Evolutionary conservation across 2,888 invertebrate species (phyloP), one percentile per base, ranked within the genome.

Genomic region (Elmis aenea): DNA sequence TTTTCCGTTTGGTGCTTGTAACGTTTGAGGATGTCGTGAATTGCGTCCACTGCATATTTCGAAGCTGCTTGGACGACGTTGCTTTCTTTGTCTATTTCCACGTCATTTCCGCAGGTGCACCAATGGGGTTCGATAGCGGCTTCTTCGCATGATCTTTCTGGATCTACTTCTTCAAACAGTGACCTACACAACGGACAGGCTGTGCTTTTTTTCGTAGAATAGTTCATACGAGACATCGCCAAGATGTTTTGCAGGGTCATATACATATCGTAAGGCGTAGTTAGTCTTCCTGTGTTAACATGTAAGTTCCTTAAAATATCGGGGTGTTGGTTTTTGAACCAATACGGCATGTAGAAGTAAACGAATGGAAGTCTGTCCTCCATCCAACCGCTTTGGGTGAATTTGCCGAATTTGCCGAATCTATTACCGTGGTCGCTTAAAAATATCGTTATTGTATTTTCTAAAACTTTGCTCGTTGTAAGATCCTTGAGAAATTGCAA

Each of bases 361-460:
- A 86, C 69, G 52, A 81, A 79, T 0, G 89, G 89, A 49, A 88
- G 57, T 10, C 87, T 75, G 51, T 88, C 85, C 57, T 90, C 90
- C 51, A 85, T 77, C 71, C 83, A 87, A 0, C 88, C 85, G 27
- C 82, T 75, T 43, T 78, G 69, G 2, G 81, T 77, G 43, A 75
- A 68, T n/a, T n/a, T n/a, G 2, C 87, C 72, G 23, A 81, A 74
- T n/a, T 75, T 72, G 0, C 89, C 88, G 59, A 81, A 86, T 5
- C 88, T 73, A 55, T 86, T 73, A 0, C 90, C 89, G 55, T 88
- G 87, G 58, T 88, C 87, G 57, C 87, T 87, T 31, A 88, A 70
- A 45, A 86, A 79, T 33, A 88, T 69, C 1, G 88, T 68, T 50
- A 87, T 75, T 1, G 81, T 80, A 28, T 81, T 79, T 25, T 81